Conservation (phyloP, 1,140 invertebrate species). For the Aphaenogaster ashmeadi region DNA sequence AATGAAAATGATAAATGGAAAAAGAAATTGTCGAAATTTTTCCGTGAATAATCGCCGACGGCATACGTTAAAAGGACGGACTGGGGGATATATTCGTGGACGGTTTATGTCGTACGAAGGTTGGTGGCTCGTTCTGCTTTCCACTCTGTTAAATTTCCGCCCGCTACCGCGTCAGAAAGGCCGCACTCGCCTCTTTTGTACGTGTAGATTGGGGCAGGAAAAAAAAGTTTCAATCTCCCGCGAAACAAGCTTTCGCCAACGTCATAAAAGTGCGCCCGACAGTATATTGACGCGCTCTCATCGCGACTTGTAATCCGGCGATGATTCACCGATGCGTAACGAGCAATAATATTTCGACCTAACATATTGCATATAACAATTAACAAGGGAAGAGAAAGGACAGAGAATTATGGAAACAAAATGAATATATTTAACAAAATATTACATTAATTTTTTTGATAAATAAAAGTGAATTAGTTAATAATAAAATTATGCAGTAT, state of each 20-base stretch:
- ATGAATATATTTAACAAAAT: background rate
- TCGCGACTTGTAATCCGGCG: conserved; percentile 27
- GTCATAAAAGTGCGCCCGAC: conserved; percentile 31
- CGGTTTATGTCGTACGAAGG: conserved; percentile 37
- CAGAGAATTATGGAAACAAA: background rate
- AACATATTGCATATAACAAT: background rate
- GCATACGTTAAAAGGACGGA: background rate
- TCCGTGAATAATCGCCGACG: background rate
- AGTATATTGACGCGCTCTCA: conserved; percentile 25
- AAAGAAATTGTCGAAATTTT: conserved; percentile 39
- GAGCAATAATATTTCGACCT: background rate
- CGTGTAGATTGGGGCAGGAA: conserved; percentile 24
- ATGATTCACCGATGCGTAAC: conserved; percentile 15
- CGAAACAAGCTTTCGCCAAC: conserved; percentile 57
- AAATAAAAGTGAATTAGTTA: background rate
- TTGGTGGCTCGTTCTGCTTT: conserved; percentile 38
- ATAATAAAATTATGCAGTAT: background rate
- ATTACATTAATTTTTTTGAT: conserved; percentile 2
- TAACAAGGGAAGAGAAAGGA: background rate
- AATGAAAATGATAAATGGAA: background rate
- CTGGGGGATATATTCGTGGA: conserved; percentile 5
- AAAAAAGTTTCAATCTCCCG: conserved; percentile 64
- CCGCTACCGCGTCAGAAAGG: conserved; percentile 1
- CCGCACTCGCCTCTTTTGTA: conserved; percentile 21
- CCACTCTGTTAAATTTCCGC: conserved; percentile 45